phyloP scores from a whole-genome alignment of 1,140 invertebrate genomes.

The Adelges cooleyi region DNA sequence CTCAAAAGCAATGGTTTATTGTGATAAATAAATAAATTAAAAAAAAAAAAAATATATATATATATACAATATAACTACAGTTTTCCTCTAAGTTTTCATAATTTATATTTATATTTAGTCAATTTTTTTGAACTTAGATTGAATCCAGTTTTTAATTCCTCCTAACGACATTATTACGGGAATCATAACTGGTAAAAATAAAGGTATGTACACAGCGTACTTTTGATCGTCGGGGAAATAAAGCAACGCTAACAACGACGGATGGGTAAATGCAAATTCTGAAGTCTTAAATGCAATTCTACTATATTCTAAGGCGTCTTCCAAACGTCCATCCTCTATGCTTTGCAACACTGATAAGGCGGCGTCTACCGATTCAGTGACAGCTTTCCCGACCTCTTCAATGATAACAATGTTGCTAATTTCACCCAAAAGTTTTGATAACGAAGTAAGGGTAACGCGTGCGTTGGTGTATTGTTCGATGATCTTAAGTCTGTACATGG shows the following conservation, averaged over 20 bases:
- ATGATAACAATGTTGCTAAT: constrained; percentile 95
- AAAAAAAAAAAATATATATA: too few species aligned
- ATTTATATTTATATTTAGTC: too few species aligned
- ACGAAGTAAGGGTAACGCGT: constrained; percentile 62
- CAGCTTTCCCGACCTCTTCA: constrained; percentile 66
- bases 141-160: constrained; percentile 44
- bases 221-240: constrained; percentile 99
- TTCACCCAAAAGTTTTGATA: constrained; percentile 74
- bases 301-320: constrained; percentile 49
- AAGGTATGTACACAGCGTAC: constrained; percentile 94
- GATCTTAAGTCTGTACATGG: constrained; percentile 56
- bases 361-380: constrained; percentile 55
- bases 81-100: too few species aligned
- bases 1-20: too few species aligned
- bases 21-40: too few species aligned
- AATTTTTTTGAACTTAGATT: constrained; percentile 7
- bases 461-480: constrained; percentile 71
- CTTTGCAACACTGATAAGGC: constrained; percentile 46
- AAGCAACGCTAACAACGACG: constrained; percentile 80
- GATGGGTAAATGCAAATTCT: constrained; percentile 87
- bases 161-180: constrained; percentile 75
- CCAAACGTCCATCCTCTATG: constrained; percentile 45
- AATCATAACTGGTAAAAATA: constrained; percentile 90
- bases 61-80: too few species aligned
- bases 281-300: constrained; percentile 56